These are phyloP conservation scores for Apistogramma diplotaenia DNA, from an alignment of 2,113 vertebrate genomes.

Conservation along the genomic window DNA sequence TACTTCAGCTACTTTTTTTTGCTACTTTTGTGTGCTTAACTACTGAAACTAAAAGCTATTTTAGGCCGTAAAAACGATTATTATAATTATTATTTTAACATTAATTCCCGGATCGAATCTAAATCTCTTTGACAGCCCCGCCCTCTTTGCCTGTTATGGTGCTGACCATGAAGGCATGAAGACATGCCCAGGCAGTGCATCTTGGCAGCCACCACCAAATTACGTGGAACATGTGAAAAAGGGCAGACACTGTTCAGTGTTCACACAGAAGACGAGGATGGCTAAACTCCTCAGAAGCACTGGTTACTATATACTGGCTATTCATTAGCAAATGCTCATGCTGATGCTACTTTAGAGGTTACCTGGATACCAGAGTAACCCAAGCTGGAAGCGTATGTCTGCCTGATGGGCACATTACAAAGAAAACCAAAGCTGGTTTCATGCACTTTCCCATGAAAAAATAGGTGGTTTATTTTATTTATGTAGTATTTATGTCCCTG, in stretches of 20 bases:
- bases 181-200: neutral
- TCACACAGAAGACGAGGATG: neutral
- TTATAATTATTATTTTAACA: neutral
- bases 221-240: neutral
- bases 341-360: neutral
- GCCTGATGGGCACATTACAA: neutral
- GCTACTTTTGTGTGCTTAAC: neutral
- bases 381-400: neutral
- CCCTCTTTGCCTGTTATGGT: neutral
- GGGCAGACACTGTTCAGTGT: neutral
- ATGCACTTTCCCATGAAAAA: neutral
- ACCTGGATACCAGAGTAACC: neutral
- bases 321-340: neutral
- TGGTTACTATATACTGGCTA: neutral
- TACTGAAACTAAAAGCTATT: neutral
- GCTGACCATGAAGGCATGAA: neutral
- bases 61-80: neutral
- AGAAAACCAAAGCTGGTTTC: neutral
- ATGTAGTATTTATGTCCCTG: neutral
- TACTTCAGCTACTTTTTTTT: neutral
- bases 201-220: neutral
- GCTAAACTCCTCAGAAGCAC: neutral
- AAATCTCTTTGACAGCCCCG: neutral
- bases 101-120: neutral
- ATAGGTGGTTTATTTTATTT: neutral